Conservation (phyloP, 1,140 invertebrate genomes). For the Drosophila equinoxialis region DNA sequence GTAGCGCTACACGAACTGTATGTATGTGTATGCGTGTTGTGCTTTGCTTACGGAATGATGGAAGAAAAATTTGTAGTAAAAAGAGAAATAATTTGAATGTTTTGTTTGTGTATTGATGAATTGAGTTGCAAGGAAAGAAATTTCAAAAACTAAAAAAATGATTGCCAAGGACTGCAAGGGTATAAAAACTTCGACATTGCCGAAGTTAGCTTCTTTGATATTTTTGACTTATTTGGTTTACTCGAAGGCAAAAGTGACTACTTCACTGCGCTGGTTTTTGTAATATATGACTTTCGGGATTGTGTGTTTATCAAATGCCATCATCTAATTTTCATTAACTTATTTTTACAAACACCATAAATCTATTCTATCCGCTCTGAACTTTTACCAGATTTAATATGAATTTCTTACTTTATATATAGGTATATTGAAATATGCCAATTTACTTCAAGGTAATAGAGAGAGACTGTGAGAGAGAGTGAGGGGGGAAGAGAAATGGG, state of each 20-base stretch:
- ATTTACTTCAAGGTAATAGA: constrained; percentile 9
- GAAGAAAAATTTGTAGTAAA: too few species aligned
- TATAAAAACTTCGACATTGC: too few species aligned
- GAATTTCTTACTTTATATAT: background rate
- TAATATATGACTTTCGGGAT: constrained; percentile 64
- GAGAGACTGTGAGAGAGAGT: background rate
- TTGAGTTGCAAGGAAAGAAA: too few species aligned
- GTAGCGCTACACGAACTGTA: too few species aligned
- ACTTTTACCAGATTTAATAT: background rate
- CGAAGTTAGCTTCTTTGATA: too few species aligned
- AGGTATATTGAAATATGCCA: background rate
- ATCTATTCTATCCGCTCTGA: constrained; percentile 44
- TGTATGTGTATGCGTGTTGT: too few species aligned
- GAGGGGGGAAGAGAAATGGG: too few species aligned
- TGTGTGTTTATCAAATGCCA: constrained; percentile 73
- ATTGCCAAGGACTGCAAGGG: too few species aligned
- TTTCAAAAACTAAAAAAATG: too few species aligned
- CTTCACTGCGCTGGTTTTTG: constrained; percentile 17
- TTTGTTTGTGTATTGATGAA: too few species aligned
- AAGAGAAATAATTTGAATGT: too few species aligned
- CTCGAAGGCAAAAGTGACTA: constrained; percentile 20
- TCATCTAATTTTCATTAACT: constrained; percentile 80
- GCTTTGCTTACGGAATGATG: too few species aligned
- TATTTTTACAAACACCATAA: constrained; percentile 63
- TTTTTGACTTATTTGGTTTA: constrained; percentile 31